Percentiles rank a stretch among this genome's conserved stretches.
These are phyloP conservation scores for Sylvia atricapilla DNA, from an alignment of 2,113 vertebrate genomes.

Conservation along the genomic window DNA sequence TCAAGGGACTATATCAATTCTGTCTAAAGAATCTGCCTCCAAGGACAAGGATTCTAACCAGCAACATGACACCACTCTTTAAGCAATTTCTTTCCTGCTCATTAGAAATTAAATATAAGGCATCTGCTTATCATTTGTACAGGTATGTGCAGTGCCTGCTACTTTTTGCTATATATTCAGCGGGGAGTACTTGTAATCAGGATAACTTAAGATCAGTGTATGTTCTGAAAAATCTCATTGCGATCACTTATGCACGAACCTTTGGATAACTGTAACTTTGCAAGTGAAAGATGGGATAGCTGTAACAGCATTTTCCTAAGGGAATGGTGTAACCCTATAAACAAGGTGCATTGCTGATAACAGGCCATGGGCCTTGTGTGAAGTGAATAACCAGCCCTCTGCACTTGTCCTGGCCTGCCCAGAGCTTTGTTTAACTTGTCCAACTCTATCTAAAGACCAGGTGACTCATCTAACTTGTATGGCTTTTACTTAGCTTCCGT, in stretches of 20 bases:
- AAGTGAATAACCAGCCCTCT: neutral
- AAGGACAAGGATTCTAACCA: neutral
- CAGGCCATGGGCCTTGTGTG: neutral
- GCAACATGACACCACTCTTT: neutral
- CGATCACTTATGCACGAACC: neutral
- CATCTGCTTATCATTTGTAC: neutral
- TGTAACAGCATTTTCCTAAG: neutral
- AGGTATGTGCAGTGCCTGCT: neutral
- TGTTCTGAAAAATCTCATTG: neutral
- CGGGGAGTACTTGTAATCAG: neutral
- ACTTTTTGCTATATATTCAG: neutral
- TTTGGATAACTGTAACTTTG: neutral
- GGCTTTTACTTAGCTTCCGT: neutral
- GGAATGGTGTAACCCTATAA: neutral
- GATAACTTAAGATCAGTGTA: neutral
- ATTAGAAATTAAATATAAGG: neutral
- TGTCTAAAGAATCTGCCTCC: neutral
- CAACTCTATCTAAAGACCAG: neutral
- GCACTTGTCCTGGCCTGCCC: neutral
- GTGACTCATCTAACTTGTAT: neutral
- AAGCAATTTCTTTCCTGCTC: neutral
- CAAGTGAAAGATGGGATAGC: neutral
- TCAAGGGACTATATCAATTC: neutral
- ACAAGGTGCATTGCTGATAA: neutral
- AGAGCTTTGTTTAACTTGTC: neutral